Evolutionary conservation across 1,140 invertebrate genomes (phyloP), one percentile per base, ranked within the genome.

Genomic region (Ceratoteleas bidentatus): DNA sequence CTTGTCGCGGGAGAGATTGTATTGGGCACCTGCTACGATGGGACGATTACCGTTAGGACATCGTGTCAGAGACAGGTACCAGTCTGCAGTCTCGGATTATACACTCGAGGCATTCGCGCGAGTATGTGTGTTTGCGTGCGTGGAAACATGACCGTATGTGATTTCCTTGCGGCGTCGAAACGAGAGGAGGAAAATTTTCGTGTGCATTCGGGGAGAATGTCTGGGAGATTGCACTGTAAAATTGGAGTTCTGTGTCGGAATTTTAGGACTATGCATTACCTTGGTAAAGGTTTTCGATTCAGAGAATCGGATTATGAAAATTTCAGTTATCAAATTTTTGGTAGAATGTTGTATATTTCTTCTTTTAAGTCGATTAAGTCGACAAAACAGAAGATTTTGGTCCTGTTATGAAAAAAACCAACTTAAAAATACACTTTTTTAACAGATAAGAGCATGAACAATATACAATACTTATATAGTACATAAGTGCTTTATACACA

Each of bases 1-100:
- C 70, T 76, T 56, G 53, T 65, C 43, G 32, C 34, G 38, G 66
- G 70, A 58, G 77, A 80, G 78, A 84, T 83, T 82, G 83, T 85
- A 87, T 87, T 86, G 86, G 88, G 84, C 88, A 89, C 89, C 89
- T 89, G 88, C 86, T 88, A 86, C 85, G 83, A 76, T 84, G 84
- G 79, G 80, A 86, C 68, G 85, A 85, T 85, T 89, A 88, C 88
- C 89, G 89, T 89, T 89, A 89, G 85, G 82, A 89, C 68, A 86
- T 86, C 86, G 84, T 87, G 87, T 86, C 83, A 83, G 87, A 84
- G 83, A 83, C 88, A 88, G 87, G 88, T 90, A 88, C 85, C 85
- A 84, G 80, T 85, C 80, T 86, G 83, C 78, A 53, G 86, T 70
- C 82, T 85, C 79, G 69, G 56, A 70, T 53, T 52, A 65, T 58